Evolutionary conservation across 2,888 invertebrate species (phyloP).

Genomic region (Geotrupes spiniger): DNA sequence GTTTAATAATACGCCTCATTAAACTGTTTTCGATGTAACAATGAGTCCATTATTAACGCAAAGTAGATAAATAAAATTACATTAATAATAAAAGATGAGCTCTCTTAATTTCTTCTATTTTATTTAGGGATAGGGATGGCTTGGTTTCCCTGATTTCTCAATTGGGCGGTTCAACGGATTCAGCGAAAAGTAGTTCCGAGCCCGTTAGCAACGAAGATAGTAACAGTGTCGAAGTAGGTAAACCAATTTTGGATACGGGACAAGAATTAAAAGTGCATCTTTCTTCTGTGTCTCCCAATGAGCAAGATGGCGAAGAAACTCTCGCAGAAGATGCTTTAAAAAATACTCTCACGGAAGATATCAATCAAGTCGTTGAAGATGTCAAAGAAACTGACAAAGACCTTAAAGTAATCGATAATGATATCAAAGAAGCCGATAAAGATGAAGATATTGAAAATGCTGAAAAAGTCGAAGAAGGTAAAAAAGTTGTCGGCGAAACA

Average conservation of each 20-base stretch:
- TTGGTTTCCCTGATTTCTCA: conserved; percentile 75
- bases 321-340: too few species aligned
- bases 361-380: conserved; percentile 18
- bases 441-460: not conserved
- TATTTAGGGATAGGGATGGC: conserved; percentile 60
- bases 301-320: not conserved
- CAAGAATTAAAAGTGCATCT: conserved; percentile 41
- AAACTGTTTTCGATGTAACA: too few species aligned
- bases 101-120: conserved; percentile 5
- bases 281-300: not conserved
- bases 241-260: conserved; percentile 57
- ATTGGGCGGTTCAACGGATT: conserved; percentile 67
- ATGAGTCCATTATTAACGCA: too few species aligned
- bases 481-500: conserved; percentile 26
- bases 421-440: conserved; percentile 6
- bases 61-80: too few species aligned
- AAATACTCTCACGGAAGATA: too few species aligned
- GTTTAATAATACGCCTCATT: too few species aligned
- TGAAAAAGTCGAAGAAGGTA: conserved; percentile 4
- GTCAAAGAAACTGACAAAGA: conserved; percentile 28
- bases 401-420: too few species aligned
- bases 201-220: conserved; percentile 64
- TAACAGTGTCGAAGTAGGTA: conserved; percentile 59
- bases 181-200: conserved; percentile 58
- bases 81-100: too few species aligned